Conservation (phyloP, 2,797 vertebrate species). For the Acanthurus leucopareius region DNA sequence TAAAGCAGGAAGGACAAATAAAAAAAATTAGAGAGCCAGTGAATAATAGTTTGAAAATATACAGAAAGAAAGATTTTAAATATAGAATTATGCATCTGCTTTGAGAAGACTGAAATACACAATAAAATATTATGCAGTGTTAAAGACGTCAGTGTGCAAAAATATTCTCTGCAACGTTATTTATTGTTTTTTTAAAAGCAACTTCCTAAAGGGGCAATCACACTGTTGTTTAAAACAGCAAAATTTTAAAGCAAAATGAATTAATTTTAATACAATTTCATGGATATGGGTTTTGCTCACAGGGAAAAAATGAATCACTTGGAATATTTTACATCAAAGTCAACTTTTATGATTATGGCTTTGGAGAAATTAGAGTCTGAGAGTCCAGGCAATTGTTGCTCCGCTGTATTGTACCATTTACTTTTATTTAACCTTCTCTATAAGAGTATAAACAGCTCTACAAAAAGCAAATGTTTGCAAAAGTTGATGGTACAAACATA, state of each 20-base stretch:
- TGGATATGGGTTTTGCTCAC: neutral
- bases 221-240: neutral
- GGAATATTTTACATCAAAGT: neutral
- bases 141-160: slow-evolving; percentile 1
- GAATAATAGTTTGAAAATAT: neutral
- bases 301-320: neutral
- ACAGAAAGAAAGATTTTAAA: neutral
- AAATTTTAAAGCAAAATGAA: neutral
- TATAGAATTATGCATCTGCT: neutral
- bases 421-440: neutral
- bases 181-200: slow-evolving; percentile 8
- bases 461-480: neutral
- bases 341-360: neutral
- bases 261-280: neutral
- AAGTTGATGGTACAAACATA: neutral
- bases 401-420: neutral
- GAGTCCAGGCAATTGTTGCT: neutral
- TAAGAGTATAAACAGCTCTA: neutral
- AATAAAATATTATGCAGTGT: neutral
- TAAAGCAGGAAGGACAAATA: neutral
- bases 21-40: neutral
- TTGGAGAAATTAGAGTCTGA: neutral
- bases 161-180: slow-evolving; percentile 3
- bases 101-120: slow-evolving; percentile 8
- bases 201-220: neutral